These are phyloP conservation scores for Zaprionus taronus DNA, from an alignment of 1,140 invertebrate genomes.

Conservation along the genomic window DNA sequence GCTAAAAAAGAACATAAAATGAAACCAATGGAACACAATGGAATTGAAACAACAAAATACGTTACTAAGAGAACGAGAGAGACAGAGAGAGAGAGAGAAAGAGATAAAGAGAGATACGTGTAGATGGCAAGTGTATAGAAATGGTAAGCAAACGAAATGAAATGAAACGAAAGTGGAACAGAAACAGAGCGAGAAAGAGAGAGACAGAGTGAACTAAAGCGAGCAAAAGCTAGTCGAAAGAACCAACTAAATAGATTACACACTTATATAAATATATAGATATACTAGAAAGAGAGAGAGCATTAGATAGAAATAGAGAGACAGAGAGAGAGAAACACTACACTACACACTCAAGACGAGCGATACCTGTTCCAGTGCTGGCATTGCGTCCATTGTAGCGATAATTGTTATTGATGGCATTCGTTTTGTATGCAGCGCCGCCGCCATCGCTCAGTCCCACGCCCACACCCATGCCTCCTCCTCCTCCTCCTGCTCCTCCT, in stretches of 20 bases:
- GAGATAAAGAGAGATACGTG: neutral
- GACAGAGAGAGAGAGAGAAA: neutral
- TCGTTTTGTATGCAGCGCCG: slow-evolving; percentile 74
- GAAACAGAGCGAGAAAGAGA: neutral
- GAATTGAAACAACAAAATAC: slow-evolving; percentile 36
- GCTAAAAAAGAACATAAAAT: slow-evolving; percentile 30
- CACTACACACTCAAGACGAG: slow-evolving; percentile 69
- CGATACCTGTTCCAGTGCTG: slow-evolving; percentile 80
- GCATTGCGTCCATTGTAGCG: slow-evolving; percentile 84
- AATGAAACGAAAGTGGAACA: slow-evolving; percentile 8
- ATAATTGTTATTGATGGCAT: slow-evolving; percentile 84
- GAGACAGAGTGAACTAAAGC: neutral
- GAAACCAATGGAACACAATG: slow-evolving; percentile 22
- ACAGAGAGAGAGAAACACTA: slow-evolving; percentile 36
- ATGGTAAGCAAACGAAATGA: slow-evolving; percentile 6
- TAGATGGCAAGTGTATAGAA: slow-evolving; percentile 1
- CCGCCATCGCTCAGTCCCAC: slow-evolving; percentile 51
- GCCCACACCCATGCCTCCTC: slow-evolving; percentile 31
- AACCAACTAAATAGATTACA: neutral
- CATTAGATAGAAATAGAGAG: slow-evolving; percentile 30
- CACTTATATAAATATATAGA: slow-evolving; percentile 25
- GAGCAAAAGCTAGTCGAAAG: neutral
- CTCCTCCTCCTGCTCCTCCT: slow-evolving; percentile 17
- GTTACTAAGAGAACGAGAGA: neutral
- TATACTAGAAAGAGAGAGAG: slow-evolving; percentile 24